These are phyloP conservation scores for Pachyuromys duprasi DNA, from an alignment of 2,797 vertebrate genomes.

Conservation along the genomic window DNA sequence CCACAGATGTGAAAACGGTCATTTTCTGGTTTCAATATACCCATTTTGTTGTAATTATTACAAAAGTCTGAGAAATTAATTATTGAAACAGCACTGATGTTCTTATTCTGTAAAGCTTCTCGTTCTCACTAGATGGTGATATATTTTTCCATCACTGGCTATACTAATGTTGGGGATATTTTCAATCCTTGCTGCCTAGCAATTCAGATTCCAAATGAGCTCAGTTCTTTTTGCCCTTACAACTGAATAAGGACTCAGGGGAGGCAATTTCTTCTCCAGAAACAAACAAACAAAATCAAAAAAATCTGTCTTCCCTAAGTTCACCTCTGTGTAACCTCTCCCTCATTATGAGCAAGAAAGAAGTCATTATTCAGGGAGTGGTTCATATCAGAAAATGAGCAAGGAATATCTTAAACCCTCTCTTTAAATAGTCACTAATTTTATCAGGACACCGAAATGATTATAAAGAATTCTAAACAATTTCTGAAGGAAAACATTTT, in stretches of 20 bases:
- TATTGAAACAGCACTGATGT: not conserved
- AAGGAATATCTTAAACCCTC: not conserved
- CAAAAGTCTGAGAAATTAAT: not conserved
- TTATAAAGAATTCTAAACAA: not conserved
- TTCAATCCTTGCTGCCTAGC: not conserved
- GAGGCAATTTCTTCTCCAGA: not conserved
- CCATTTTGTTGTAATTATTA: not conserved
- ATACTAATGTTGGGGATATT: not conserved
- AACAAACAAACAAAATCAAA: not conserved
- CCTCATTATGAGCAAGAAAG: not conserved
- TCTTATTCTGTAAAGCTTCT: not conserved
- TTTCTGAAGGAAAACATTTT: not conserved
- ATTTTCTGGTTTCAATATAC: not conserved
- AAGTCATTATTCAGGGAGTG: not conserved
- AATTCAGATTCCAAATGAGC: not conserved
- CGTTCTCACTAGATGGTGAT: not conserved
- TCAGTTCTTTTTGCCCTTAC: not conserved
- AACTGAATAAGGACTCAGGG: not conserved
- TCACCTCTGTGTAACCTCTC: not conserved
- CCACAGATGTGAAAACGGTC: not conserved
- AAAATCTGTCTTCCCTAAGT: no score
- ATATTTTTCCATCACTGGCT: not conserved
- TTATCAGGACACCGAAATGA: not conserved
- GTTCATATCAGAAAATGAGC: not conserved
- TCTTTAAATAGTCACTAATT: not conserved